phyloP scores from a whole-genome alignment of 2,888 invertebrate species.

The Tanypteryx hageni region DNA sequence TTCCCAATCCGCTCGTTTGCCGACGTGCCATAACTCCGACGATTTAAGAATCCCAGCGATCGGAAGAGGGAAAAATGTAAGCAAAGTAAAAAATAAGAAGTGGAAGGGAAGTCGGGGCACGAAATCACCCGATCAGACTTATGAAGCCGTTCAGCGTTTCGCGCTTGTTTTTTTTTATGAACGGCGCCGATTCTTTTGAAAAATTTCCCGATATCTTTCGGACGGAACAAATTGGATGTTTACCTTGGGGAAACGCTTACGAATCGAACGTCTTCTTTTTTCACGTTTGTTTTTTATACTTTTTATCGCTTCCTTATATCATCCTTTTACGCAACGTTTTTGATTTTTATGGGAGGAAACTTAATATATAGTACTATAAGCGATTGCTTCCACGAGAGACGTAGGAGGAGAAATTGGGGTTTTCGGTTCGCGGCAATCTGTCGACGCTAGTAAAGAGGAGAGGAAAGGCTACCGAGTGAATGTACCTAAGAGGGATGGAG shows the following conservation, averaged over 20 bases:
- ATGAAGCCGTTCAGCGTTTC: slow-evolving; percentile 43
- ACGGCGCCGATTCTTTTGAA: slow-evolving; percentile 1
- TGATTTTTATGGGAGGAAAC: slow-evolving; percentile 54
- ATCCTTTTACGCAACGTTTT: slow-evolving; percentile 46
- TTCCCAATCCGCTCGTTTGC: background rate
- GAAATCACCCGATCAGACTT: slow-evolving; percentile 43
- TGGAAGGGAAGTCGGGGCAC: background rate
- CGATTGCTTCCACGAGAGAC: background rate
- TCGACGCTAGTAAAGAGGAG: background rate
- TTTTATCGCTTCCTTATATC: slow-evolving; percentile 21
- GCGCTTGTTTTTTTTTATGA: background rate
- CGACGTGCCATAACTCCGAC: background rate
- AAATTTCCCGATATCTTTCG: slow-evolving; percentile 31
- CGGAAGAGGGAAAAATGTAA: background rate
- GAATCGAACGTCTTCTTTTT: slow-evolving; percentile 39
- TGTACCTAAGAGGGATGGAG: no score
- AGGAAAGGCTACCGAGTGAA: background rate
- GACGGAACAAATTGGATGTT: slow-evolving; percentile 56
- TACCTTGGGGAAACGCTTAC: slow-evolving; percentile 11
- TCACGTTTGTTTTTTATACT: background rate
- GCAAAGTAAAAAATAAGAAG: background rate
- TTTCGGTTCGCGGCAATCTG: background rate
- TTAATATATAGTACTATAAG: background rate
- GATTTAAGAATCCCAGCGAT: background rate
- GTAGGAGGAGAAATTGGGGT: background rate